phyloP scores from a whole-genome alignment of 92 coral and sea anemone species.

The Zoanthus solanderi region DNA sequence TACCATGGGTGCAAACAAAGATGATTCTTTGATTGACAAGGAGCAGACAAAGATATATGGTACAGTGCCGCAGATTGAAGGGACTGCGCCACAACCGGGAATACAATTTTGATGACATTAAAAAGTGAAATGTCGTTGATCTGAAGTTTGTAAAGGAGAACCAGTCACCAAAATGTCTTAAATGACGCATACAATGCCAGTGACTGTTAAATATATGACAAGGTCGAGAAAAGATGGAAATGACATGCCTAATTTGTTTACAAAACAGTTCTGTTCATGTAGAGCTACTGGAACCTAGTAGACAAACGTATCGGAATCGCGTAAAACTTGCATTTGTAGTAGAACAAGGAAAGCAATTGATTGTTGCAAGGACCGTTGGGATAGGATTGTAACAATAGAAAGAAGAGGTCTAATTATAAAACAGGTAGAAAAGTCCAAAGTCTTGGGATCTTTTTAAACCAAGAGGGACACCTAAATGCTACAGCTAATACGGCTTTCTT shows the following conservation, averaged over 20 bases:
- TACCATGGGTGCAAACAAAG: neutral
- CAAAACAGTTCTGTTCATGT: neutral
- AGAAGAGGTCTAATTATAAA: too few relatives aligned
- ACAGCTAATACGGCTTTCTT: too few relatives aligned
- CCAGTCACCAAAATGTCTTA: constrained; percentile 46
- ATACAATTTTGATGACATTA: constrained; percentile 53
- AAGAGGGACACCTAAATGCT: too few relatives aligned
- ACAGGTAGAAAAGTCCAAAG: too few relatives aligned
- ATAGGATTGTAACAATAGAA: too few relatives aligned
- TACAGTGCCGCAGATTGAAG: constrained; percentile 57
- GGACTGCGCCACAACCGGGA: constrained; percentile 55
- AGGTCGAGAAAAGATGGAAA: constrained; percentile 51
- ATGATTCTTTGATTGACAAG: constrained; percentile 42
- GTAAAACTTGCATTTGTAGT: neutral
- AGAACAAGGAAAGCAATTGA: too few relatives aligned
- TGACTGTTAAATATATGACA: constrained; percentile 39
- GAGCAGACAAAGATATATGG: constrained; percentile 37
- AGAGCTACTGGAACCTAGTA: too few relatives aligned
- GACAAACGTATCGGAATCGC: too few relatives aligned
- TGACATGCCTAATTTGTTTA: constrained; percentile 32
- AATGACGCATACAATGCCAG: constrained; percentile 56
- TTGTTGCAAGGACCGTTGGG: too few relatives aligned
- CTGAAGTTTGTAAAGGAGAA: constrained; percentile 49
- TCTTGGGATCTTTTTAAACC: too few relatives aligned
- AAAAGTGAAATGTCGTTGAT: constrained; percentile 56